A percentile compares a stretch with the other conserved stretches of the same genome.
Conservation (phyloP, 2,888 invertebrate genomes). For the Calliopum simillimum region DNA sequence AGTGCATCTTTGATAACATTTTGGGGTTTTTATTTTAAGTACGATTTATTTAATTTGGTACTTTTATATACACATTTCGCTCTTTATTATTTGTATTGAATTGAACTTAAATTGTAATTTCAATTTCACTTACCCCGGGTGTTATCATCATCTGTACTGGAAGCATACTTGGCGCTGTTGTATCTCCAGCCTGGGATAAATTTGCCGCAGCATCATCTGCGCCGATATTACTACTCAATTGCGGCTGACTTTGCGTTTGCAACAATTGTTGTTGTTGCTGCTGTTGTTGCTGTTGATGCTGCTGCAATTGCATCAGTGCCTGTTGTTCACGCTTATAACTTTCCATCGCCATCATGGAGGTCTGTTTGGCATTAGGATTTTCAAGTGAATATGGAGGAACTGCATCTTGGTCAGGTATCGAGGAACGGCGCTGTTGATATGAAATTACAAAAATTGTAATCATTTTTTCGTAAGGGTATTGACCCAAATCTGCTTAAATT, state of each 20-base stretch:
- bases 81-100: slow-evolving; percentile 6
- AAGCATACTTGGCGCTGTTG: slow-evolving; percentile 49
- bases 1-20: too few relatives aligned
- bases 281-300: slow-evolving; percentile 51
- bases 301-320: slow-evolving; percentile 51
- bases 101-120: not conserved
- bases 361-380: slow-evolving; percentile 62
- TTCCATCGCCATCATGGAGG: slow-evolving; percentile 66
- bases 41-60: too few relatives aligned
- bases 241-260: slow-evolving; percentile 36
- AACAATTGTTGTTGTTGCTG: slow-evolving; percentile 47
- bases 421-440: slow-evolving; percentile 54
- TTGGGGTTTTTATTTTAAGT: too few relatives aligned
- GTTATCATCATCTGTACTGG: slow-evolving; percentile 68
- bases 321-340: slow-evolving; percentile 63
- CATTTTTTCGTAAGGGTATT: too few relatives aligned
- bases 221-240: slow-evolving; percentile 34
- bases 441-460: too few relatives aligned
- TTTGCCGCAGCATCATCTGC: slow-evolving; percentile 42
- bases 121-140: slow-evolving; percentile 64
- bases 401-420: slow-evolving; percentile 65
- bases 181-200: slow-evolving; percentile 49
- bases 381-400: slow-evolving; percentile 66
- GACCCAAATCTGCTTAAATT: too few relatives aligned
- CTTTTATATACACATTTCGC: slow-evolving; percentile 1